Evolutionary conservation across 2,797 vertebrate genomes (phyloP), one percentile per base, ranked within the genome.

Genomic region (Anguilla pacifica): DNA sequence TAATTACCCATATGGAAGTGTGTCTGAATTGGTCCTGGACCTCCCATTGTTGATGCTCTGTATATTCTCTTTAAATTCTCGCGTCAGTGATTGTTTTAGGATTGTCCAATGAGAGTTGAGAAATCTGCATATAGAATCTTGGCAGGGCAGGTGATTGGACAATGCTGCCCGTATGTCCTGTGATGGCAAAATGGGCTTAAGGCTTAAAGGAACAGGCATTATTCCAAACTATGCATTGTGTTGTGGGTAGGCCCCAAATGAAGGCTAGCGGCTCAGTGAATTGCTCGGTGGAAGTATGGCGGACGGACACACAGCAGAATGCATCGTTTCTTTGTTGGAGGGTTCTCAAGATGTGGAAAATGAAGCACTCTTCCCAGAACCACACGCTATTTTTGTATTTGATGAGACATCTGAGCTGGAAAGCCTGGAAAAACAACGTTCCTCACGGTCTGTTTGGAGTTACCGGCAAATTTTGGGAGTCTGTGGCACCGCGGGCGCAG

Each of bases 321-420:
- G 17, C 51, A 11, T 19, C 28, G 17, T 84, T 28, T 55, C n/a
- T 84, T 43, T 31, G 11, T 3, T 35, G 28, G 82, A 13, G 46
- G 13, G 3, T 10, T 53, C 22, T 55, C 46, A 53, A 83, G 51
- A 31, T 84, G 81, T 83, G 46, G 59, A 83, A 87, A 22, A 2
- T 70, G 59, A 79, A 28, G 39, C 0, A 2, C 64, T 35, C 86
- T 43, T 88, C 67, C 51, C 53, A 59, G 49, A 61, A 35, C 83
- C 25, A 55, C 70, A 83, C 64, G 53, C 3, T 22, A 7, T 70
- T 86, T 55, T 31, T 87, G 51, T 67, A 53, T 87, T 85, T 31
- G 35, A 22, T 74, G 1, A 39, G 1, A 25, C 13, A 2, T 3
- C 53, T 35, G n/a, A 82, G 79, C 81, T 86, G 59, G 61, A 31